Evolutionary conservation across 1,140 invertebrate species (phyloP), one percentile per base, ranked within the genome.

Genomic region (Carcinoscorpius rotundicauda): DNA sequence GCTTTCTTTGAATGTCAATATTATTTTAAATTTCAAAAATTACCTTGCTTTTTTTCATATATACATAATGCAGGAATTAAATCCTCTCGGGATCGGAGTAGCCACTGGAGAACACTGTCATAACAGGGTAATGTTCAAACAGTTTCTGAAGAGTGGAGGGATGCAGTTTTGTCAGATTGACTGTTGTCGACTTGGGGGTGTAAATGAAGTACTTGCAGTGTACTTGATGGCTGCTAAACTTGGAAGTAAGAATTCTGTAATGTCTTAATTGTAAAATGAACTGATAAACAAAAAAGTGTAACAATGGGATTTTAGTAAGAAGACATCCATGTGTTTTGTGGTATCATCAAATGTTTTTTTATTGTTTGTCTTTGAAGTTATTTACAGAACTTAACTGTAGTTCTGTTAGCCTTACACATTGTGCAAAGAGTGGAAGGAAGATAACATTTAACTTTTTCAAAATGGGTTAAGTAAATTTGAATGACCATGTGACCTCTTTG

Each of bases 31-130:
- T 10, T 10, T 59, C 6, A 59, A 48, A 29, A 29, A 29, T 29
- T 29, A 29, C 29, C 29, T 29, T 29, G 29, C 29, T 29, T 29
- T 29, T 29, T 29, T 29, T n/a, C n/a, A 29, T 29, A 29, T 29
- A 29, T 29, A 29, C 29, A 29, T 29, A 29, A 29, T 29, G 29
- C 29, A 29, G 29, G 29, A 29, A 29, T 29, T 83, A 59, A 81
- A 83, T 71, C 85, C 86, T 0, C 77, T 84, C 9, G 85, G 84
- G 48, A 91, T 95, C 59, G 87, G 85, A 3, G 89, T 95, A 10
- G 93, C 93, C 1, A 91, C 88, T 4, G 93, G 92, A 8, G 93
- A 96, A 78, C 88, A 91, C 84, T 93, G 90, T 74, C 87, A 87
- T 4, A 96, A 95, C 78, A 78, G 91, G 66, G 85, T 95, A 0